Conservation (phyloP, 2,888 invertebrate species). For the Leptopilina myrica region DNA sequence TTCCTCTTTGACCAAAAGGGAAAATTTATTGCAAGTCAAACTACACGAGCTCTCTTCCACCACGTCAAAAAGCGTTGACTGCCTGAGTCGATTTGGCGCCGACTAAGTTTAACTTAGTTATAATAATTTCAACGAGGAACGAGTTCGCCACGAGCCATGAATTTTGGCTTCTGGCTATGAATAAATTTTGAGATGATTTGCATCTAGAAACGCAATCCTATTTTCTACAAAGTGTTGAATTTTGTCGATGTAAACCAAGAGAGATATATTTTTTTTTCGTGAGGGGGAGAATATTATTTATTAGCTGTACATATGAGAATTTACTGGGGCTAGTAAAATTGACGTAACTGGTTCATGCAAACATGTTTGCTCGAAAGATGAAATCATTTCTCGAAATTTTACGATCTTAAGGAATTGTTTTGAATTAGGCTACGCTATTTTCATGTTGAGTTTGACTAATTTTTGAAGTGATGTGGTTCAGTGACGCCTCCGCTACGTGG, state of each 20-base stretch:
- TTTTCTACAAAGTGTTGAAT: slow-evolving; percentile 3
- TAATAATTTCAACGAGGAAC: slow-evolving; percentile 57
- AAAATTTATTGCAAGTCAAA: slow-evolving; percentile 25
- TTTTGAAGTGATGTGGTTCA: no score
- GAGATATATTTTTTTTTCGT: neutral
- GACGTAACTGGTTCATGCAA: slow-evolving; percentile 14
- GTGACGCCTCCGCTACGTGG: no score
- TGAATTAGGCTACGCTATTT: neutral
- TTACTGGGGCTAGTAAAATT: neutral
- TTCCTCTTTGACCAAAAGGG: neutral
- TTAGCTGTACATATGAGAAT: neutral
- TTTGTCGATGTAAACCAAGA: neutral
- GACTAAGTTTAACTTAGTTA: slow-evolving; percentile 53
- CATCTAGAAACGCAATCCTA: slow-evolving; percentile 55
- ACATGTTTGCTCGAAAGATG: neutral
- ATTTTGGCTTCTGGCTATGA: slow-evolving; percentile 63
- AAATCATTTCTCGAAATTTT: slow-evolving; percentile 8
- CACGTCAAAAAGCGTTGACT: slow-evolving; percentile 4
- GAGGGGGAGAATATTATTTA: neutral
- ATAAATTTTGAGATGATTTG: slow-evolving; percentile 70
- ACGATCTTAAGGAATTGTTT: neutral
- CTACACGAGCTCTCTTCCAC: neutral
- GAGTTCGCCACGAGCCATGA: slow-evolving; percentile 54
- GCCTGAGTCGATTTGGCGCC: slow-evolving; percentile 21
- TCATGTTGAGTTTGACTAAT: neutral